Percentiles rank a stretch among this genome's conserved stretches.
Evolutionary conservation across 2,888 invertebrate genomes (phyloP).

Genomic region (Amitus sp.): DNA sequence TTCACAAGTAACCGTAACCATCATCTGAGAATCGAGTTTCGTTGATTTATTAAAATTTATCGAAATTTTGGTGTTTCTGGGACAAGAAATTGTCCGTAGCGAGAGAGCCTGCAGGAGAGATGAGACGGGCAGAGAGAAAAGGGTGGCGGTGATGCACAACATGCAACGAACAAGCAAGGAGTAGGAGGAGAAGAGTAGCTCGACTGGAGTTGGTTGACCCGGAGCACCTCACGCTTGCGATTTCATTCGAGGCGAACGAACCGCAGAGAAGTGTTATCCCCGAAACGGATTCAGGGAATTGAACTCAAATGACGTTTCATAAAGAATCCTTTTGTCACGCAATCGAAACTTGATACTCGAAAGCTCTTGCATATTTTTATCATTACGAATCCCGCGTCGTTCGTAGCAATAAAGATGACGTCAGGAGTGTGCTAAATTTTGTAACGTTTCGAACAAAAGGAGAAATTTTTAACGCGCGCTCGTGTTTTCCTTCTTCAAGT

Average conservation of each 20-base stretch:
- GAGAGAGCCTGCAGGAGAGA: constrained; percentile 49
- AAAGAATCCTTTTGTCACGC: constrained; percentile 12
- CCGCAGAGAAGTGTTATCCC: constrained; percentile 34
- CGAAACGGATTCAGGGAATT: constrained; percentile 31
- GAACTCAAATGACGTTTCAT: constrained; percentile 21
- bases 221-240: constrained; percentile 59
- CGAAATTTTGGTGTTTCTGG: no score
- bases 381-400: background rate
- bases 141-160: constrained; percentile 47
- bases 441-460: background rate
- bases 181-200: constrained; percentile 51
- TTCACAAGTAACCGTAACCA: no score
- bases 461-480: no score
- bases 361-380: background rate
- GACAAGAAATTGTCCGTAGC: background rate
- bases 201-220: constrained; percentile 63
- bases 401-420: background rate
- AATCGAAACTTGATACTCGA: constrained; percentile 1
- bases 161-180: constrained; percentile 48
- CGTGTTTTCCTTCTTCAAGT: no score
- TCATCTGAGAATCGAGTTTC: no score
- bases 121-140: constrained; percentile 45
- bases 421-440: background rate
- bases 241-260: constrained; percentile 51
- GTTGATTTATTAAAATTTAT: no score